Conservation (phyloP, 2,113 vertebrate species). For the Sigmodon hispidus region DNA sequence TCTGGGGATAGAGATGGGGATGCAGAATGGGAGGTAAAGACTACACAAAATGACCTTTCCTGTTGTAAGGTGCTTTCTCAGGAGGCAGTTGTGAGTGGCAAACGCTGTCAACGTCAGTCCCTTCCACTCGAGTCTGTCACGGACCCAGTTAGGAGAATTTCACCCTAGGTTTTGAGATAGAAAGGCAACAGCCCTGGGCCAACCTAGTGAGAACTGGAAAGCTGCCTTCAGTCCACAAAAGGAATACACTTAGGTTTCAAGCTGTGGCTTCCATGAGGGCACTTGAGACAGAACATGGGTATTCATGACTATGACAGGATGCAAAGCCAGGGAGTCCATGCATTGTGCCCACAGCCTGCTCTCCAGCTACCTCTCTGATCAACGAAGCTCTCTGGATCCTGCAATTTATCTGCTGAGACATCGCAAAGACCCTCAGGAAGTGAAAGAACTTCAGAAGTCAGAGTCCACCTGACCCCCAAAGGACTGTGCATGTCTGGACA, state of each 20-base stretch:
- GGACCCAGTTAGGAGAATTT: background rate
- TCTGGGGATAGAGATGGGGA: background rate
- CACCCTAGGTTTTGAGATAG: background rate
- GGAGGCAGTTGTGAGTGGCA: background rate
- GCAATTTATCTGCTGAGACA: background rate
- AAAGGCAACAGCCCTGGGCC: background rate
- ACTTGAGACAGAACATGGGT: background rate
- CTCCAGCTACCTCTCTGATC: background rate
- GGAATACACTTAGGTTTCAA: background rate
- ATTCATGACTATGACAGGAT: background rate
- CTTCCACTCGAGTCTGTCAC: background rate
- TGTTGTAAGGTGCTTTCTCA: background rate
- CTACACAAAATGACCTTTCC: background rate
- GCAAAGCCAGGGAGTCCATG: background rate
- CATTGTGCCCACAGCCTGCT: background rate
- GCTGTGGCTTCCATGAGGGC: background rate
- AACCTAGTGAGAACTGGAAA: background rate
- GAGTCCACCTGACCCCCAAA: background rate
- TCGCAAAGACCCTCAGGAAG: background rate
- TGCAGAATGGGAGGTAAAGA: background rate
- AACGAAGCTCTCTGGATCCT: background rate
- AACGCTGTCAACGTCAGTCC: background rate
- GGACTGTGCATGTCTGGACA: background rate
- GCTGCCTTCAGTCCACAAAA: background rate
- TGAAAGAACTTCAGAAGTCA: background rate